Percentiles rank a stretch among this genome's conserved stretches.
Evolutionary conservation across 1,140 invertebrate genomes (phyloP).

Genomic region (Drosophila ogumai): DNA sequence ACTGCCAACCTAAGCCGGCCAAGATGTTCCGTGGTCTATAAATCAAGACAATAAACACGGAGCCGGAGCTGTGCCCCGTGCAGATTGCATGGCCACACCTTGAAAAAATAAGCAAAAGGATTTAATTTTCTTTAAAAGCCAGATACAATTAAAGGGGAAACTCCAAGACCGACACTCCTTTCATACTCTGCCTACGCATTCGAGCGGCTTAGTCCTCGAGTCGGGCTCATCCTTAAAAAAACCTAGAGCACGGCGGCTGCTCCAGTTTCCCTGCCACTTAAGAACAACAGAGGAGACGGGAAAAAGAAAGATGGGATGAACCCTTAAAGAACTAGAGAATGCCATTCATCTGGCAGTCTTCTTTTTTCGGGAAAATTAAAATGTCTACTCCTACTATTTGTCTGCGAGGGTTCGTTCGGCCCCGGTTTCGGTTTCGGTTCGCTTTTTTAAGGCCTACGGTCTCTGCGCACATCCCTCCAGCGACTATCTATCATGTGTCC

Average conservation of each 20-base stretch:
- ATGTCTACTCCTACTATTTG: conserved; percentile 81
- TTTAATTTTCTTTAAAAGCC: conserved; percentile 60
- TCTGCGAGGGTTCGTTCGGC: conserved; percentile 49
- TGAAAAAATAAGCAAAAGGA: conserved; percentile 83
- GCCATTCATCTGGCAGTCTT: conserved; percentile 61
- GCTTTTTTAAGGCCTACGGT: conserved; percentile 53
- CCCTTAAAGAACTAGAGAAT: conserved; percentile 39
- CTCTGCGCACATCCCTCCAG: conserved; percentile 25
- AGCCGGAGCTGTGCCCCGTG: conserved; percentile 23
- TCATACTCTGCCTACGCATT: conserved; percentile 71
- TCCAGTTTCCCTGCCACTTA: conserved; percentile 62
- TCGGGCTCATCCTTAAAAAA: conserved; percentile 39
- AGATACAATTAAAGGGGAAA: conserved; percentile 34
- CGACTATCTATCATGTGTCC: conserved; percentile 68
- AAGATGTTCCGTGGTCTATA: conserved; percentile 61
- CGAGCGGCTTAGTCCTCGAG: conserved; percentile 55
- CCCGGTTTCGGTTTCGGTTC: conserved; percentile 19
- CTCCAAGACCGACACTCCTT: conserved; percentile 63
- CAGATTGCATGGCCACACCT: conserved; percentile 75
- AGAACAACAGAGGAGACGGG: conserved; percentile 9
- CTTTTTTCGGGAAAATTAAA: conserved; percentile 75
- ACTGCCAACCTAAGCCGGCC: conserved; percentile 45
- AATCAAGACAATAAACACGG: conserved; percentile 63
- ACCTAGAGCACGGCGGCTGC: conserved; percentile 42
- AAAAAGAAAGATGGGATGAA: conserved; percentile 18